These are phyloP conservation scores for Leptinotarsa defecta DNA, from an alignment of 1,140 invertebrate genomes.

Conservation along the genomic window DNA sequence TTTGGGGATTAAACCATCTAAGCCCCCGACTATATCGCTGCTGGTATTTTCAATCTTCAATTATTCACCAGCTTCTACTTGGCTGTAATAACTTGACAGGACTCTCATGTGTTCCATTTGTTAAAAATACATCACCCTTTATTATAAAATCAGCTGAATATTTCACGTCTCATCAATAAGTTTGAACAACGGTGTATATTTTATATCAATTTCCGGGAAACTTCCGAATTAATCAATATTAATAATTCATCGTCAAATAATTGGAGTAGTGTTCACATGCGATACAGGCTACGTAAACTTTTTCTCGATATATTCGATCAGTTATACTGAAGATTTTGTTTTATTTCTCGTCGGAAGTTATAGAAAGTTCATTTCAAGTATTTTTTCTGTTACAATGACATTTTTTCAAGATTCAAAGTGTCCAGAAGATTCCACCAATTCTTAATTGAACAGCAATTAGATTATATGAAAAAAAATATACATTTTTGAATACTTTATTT, in stretches of 20 bases:
- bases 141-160: constrained; percentile 38
- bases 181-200: constrained; percentile 33
- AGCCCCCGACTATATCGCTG: not conserved
- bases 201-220: constrained; percentile 37
- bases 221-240: constrained; percentile 33
- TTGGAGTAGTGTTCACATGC: constrained; percentile 6
- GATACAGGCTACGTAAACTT: not conserved
- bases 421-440: too few relatives aligned
- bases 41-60: not conserved
- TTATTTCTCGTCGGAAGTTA: too few relatives aligned
- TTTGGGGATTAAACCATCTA: too few relatives aligned
- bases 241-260: not conserved
- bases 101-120: constrained; percentile 27
- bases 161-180: constrained; percentile 32
- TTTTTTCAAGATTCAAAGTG: too few relatives aligned
- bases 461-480: too few relatives aligned
- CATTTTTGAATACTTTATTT: too few relatives aligned
- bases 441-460: too few relatives aligned
- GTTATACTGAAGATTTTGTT: too few relatives aligned
- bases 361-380: too few relatives aligned
- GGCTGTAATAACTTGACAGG: constrained; percentile 32
- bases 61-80: constrained; percentile 25
- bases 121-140: constrained; percentile 30
- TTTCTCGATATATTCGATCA: too few relatives aligned
- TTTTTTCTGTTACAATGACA: too few relatives aligned